Conservation (phyloP, 92 coral and sea anemone genomes). For the Porites evermanni region DNA sequence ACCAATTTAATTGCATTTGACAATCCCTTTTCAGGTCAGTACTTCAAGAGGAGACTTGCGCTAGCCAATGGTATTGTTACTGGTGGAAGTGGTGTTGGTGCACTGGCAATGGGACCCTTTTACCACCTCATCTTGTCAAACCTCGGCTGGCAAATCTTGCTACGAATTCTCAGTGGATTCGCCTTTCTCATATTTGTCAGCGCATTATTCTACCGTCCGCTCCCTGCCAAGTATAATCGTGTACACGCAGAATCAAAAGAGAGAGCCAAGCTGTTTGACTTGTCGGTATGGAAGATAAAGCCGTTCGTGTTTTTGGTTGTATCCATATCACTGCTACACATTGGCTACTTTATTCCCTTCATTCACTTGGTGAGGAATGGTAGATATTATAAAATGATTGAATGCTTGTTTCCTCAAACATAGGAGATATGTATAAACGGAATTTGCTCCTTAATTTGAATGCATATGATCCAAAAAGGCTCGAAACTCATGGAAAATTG, state of each 20-base stretch:
- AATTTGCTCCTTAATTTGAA: too few relatives aligned
- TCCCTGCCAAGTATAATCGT: slow-evolving; percentile 56
- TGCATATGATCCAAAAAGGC: too few relatives aligned
- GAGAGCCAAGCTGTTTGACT: slow-evolving; percentile 64
- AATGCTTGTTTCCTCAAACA: too few relatives aligned
- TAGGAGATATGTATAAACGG: too few relatives aligned
- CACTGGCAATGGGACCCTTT: slow-evolving; percentile 85
- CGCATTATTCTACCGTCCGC: slow-evolving; percentile 82
- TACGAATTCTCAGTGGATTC: slow-evolving; percentile 73
- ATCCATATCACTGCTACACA: slow-evolving; percentile 81
- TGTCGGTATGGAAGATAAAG: slow-evolving; percentile 89
- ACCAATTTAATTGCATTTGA: background rate
- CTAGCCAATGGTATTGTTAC: slow-evolving; percentile 90
- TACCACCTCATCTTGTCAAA: slow-evolving; percentile 73
- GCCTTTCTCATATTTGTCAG: slow-evolving; percentile 74
- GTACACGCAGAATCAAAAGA: background rate
- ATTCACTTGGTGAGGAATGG: slow-evolving; percentile 78
- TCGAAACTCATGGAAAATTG: too few relatives aligned
- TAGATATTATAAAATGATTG: background rate
- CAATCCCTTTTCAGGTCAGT: slow-evolving; percentile 66
- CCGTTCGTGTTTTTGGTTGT: slow-evolving; percentile 87
- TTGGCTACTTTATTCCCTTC: slow-evolving; percentile 96
- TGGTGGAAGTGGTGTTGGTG: slow-evolving; percentile 88
- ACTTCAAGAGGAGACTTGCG: slow-evolving; percentile 79
- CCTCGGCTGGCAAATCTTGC: slow-evolving; percentile 81